A percentile compares a stretch with the other conserved stretches of the same genome.
Conservation (phyloP, 2,888 invertebrate genomes). For the Macrosoma leucophasiata region DNA sequence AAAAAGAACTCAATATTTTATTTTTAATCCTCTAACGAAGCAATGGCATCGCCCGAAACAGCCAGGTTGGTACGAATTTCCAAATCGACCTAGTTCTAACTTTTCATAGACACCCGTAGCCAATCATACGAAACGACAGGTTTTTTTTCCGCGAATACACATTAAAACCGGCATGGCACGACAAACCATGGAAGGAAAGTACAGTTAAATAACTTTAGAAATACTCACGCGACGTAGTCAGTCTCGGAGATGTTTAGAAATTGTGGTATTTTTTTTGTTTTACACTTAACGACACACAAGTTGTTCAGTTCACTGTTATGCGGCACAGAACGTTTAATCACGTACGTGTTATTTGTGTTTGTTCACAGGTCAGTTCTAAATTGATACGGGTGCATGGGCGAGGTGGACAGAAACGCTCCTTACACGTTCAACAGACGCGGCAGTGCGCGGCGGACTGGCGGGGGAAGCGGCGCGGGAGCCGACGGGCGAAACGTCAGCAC, state of each 20-base stretch:
- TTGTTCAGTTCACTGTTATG: constrained; percentile 44
- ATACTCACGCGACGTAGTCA: constrained; percentile 54
- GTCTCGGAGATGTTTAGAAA: constrained; percentile 41
- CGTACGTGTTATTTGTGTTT: constrained; percentile 35
- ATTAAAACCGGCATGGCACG: constrained; percentile 42
- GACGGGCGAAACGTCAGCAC: constrained; percentile 34
- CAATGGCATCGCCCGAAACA: no score
- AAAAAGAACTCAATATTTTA: no score
- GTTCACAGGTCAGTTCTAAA: constrained; percentile 47
- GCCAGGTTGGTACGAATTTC: no score
- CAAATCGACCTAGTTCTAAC: constrained; percentile 42
- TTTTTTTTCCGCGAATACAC: constrained; percentile 60
- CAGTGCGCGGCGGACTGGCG: constrained; percentile 54
- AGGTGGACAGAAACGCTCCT: constrained; percentile 16
- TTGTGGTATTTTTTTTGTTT: constrained; percentile 36
- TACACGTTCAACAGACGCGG: constrained; percentile 32
- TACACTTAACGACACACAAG: constrained; percentile 39
- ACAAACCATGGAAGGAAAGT: constrained; percentile 55
- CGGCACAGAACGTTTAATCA: constrained; percentile 43
- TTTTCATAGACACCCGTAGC: constrained; percentile 34
- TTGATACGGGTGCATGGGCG: constrained; percentile 34
- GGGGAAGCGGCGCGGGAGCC: constrained; percentile 21
- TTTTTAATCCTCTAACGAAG: no score
- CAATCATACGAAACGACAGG: constrained; percentile 41
- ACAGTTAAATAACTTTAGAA: constrained; percentile 62